Evolutionary conservation across 2,797 vertebrate species (phyloP), one percentile per base, ranked within the genome.

Genomic region (Sebastiscus tertius): DNA sequence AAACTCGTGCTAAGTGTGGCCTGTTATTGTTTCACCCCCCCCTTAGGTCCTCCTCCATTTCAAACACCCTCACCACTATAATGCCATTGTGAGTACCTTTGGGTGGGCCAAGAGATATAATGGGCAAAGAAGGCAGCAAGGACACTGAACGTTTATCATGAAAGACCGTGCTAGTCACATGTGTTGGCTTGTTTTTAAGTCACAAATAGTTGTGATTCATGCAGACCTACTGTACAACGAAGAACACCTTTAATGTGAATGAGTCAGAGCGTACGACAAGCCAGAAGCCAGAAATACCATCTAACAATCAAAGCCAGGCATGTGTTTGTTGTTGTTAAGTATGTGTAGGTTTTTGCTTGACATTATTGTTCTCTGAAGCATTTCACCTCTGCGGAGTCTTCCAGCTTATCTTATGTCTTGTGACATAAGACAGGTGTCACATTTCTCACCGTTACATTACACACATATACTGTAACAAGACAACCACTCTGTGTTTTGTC

Each of bases 21-120:
- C 68, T 85, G 83, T 85, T 91, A 88, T 91, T 89, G 88, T 93
- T 81, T 88, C 85, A 87, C 72, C 84, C 60, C 84, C 24, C 72
- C 78, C 79, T 75, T 71, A 60, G 85, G 87, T 85, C 86, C 90
- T 85, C 88, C 90, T 90, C 76, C 78, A 72, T 75, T 77, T 75
- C 69, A 81, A 77, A 85, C 82, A 83, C 72, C 70, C 54, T 76
- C 80, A 78, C 12, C 10, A 39, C 42, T 24, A 31, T 29, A 59
- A 64, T 80, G 73, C 77, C 70, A 77, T 27, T 68, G 66, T 72
- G 72, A 70, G 60, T 72, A 69, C 80, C 68, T 83, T 72, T 18
- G 58, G 58, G 55, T 75, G 31, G 64, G 52, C 68, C 42, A 67
- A 72, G 34, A 77, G 64, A 63, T 27, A 27, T 8, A 55, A 58